Evolutionary conservation across 1,140 invertebrate species (phyloP).

Genomic region (Lethocerus indicus): DNA sequence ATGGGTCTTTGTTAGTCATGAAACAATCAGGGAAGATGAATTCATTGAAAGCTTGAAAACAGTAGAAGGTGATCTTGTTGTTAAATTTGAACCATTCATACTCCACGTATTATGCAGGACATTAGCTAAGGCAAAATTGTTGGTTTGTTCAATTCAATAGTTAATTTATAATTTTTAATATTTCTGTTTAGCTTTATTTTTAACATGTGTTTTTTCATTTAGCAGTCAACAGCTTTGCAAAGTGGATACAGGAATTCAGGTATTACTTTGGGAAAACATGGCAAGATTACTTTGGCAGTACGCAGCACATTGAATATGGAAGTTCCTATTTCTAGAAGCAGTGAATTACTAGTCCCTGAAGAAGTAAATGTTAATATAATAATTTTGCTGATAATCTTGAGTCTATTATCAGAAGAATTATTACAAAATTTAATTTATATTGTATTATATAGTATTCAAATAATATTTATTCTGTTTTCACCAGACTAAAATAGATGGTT

Average conservation of each 20-base stretch:
- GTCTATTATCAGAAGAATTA: no score
- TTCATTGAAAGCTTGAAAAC: slow-evolving; percentile 18
- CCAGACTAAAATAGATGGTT: slow-evolving; percentile 4
- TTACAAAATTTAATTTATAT: not conserved
- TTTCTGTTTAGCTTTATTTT: not conserved
- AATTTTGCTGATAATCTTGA: no score
- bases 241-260: slow-evolving; percentile 35
- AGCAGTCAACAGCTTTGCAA: slow-evolving; percentile 28
- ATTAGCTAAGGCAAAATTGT: slow-evolving; percentile 25
- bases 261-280: slow-evolving; percentile 29
- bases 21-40: slow-evolving; percentile 18
- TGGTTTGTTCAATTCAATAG: slow-evolving; percentile 16
- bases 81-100: slow-evolving; percentile 37
- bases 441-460: not conserved
- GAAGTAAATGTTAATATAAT: slow-evolving; percentile 20
- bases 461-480: not conserved
- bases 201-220: slow-evolving; percentile 8
- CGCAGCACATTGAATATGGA: slow-evolving; percentile 29
- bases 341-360: slow-evolving; percentile 22
- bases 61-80: slow-evolving; percentile 17
- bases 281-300: slow-evolving; percentile 29
- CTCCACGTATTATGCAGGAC: slow-evolving; percentile 30
- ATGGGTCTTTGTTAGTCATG: slow-evolving; percentile 29
- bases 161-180: not conserved
- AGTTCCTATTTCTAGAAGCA: slow-evolving; percentile 25